Evolutionary conservation across 2,797 vertebrate species (phyloP).

Genomic region (Nothura maculosa): DNA sequence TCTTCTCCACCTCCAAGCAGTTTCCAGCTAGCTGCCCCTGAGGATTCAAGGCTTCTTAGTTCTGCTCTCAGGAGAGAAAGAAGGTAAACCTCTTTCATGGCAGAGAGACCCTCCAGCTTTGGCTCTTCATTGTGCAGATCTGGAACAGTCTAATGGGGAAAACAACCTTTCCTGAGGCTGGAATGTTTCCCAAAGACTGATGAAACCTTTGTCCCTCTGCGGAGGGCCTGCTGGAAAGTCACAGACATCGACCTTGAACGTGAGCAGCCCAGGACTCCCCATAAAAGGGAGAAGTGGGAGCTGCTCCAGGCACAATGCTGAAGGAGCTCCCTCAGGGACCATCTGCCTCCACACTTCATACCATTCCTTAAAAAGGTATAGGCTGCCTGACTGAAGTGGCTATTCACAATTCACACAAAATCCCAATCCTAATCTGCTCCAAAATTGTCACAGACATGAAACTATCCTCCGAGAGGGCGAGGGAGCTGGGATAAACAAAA

Average conservation of each 20-base stretch:
- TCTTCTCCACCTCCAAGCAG: neutral
- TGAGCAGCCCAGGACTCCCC: neutral
- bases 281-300: constrained; percentile 27
- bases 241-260: neutral
- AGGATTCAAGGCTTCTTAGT: accelerated
- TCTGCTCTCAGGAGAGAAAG: neutral
- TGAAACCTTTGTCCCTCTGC: neutral
- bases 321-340: neutral
- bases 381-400: neutral
- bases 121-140: neutral
- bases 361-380: constrained; percentile 58
- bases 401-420: neutral
- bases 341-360: neutral
- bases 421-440: neutral
- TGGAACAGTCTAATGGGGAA: accelerated
- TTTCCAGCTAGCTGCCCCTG: neutral
- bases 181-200: neutral
- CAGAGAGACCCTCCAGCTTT: neutral
- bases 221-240: neutral
- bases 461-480: neutral
- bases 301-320: neutral
- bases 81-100: neutral
- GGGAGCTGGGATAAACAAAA: neutral
- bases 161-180: neutral
- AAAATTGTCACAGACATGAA: neutral